A percentile compares a stretch with the other conserved stretches of the same genome.
These are phyloP conservation scores for Merodon equestris DNA, from an alignment of 2,888 invertebrate genomes.

Conservation along the genomic window DNA sequence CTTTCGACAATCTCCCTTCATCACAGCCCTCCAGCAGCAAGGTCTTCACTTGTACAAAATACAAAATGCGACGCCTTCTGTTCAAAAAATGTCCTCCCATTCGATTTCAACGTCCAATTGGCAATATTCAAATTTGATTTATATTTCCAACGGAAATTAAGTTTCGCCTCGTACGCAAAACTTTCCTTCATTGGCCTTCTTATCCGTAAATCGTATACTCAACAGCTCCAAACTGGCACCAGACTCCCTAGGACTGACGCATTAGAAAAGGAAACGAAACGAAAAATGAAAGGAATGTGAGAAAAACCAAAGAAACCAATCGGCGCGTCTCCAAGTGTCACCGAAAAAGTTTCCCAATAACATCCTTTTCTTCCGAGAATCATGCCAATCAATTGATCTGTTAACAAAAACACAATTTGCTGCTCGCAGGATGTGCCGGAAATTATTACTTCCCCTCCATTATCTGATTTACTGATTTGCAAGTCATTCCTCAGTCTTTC, in stretches of 20 bases:
- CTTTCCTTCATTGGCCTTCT: slow-evolving; percentile 62
- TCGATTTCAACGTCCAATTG: slow-evolving; percentile 56
- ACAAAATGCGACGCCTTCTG: slow-evolving; percentile 10
- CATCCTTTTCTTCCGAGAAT: slow-evolving; percentile 58
- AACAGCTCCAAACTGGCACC: no score
- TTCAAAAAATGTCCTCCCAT: slow-evolving; percentile 28
- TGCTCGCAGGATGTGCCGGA: slow-evolving; percentile 67
- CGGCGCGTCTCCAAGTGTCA: slow-evolving; percentile 34
- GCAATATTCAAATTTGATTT: slow-evolving; percentile 66
- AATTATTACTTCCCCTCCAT: slow-evolving; percentile 69
- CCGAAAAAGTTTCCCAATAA: slow-evolving; percentile 36
- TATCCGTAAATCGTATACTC: slow-evolving; percentile 4
- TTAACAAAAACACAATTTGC: slow-evolving; percentile 69
- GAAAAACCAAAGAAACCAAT: slow-evolving; percentile 1
- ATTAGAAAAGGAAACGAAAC: background rate
- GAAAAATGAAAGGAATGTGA: background rate
- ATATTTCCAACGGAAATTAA: slow-evolving; percentile 62
- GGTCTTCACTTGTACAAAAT: slow-evolving; percentile 18
- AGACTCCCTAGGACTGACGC: no score
- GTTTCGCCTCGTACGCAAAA: slow-evolving; percentile 61
- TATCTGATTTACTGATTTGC: slow-evolving; percentile 68
- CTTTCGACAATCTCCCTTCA: slow-evolving; percentile 8
- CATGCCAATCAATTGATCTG: slow-evolving; percentile 68
- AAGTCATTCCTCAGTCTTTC: slow-evolving; percentile 43
- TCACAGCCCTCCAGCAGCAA: slow-evolving; percentile 2